Percentiles rank a stretch among this genome's conserved stretches.
phyloP scores from a whole-genome alignment of 2,888 invertebrate genomes.

The Strigamia crassipes region DNA sequence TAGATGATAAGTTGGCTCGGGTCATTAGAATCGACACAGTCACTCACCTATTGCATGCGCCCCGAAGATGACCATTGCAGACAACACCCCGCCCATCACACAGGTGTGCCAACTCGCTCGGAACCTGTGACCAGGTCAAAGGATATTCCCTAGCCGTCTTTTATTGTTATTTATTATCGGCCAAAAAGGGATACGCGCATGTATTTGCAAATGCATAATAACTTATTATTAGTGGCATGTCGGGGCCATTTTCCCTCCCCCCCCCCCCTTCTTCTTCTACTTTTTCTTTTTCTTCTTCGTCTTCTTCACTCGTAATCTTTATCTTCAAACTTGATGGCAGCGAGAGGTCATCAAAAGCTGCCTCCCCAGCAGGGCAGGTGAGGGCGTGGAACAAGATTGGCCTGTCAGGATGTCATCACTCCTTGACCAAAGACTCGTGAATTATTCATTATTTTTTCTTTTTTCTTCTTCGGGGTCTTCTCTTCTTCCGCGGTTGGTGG shows the following conservation, averaged over 20 bases:
- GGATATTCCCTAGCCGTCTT: neutral
- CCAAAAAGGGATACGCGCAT: neutral
- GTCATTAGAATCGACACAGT: conserved; percentile 8
- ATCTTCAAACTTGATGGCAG: neutral
- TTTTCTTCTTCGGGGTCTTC: conserved; percentile 16
- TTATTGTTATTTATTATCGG: neutral
- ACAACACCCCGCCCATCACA: neutral
- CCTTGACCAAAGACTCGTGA: conserved; percentile 16
- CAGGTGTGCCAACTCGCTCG: neutral
- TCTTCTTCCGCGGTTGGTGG: conserved; percentile 24
- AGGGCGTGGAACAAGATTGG: conserved; percentile 20
- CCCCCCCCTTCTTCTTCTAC: too few species aligned
- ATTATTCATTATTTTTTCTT: neutral
- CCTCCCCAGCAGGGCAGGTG: conserved; percentile 17
- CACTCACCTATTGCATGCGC: conserved; percentile 17
- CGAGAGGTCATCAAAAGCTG: neutral
- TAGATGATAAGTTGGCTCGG: neutral
- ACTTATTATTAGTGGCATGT: neutral
- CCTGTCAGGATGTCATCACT: conserved; percentile 30
- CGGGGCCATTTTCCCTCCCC: neutral
- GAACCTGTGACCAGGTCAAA: conserved; percentile 1
- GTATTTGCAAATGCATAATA: neutral
- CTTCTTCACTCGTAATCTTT: neutral
- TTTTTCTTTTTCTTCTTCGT: neutral
- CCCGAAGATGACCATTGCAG: neutral